Evolutionary conservation across 2,113 vertebrate genomes (phyloP).

Genomic region (Leucosticte australis): DNA sequence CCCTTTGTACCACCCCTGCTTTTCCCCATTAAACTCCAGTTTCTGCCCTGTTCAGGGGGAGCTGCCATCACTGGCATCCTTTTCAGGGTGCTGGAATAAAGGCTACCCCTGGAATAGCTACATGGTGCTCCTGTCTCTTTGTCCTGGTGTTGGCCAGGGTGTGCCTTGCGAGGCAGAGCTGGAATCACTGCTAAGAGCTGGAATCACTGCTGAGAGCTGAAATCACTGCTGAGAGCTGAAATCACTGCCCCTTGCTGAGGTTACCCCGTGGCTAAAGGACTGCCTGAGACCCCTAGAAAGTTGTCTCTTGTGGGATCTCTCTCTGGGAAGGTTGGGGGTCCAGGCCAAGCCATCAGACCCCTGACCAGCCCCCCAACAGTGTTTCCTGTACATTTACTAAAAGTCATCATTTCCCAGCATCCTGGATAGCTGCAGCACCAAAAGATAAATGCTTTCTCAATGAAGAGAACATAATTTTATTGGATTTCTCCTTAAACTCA

Average conservation of each 20-base stretch:
- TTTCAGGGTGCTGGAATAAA: background rate
- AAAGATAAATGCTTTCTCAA: conserved; percentile 66
- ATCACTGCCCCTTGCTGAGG: background rate
- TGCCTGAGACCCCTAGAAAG: background rate
- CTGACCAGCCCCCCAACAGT: background rate
- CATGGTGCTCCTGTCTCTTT: background rate
- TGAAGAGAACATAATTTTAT: conserved; percentile 59
- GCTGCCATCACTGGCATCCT: background rate
- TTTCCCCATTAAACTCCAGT: background rate
- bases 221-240: background rate
- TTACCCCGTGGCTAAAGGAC: background rate
- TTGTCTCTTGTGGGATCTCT: background rate
- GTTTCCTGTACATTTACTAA: conserved; percentile 43
- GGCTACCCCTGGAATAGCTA: background rate
- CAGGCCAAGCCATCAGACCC: background rate
- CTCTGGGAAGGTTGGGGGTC: background rate
- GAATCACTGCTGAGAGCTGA: background rate
- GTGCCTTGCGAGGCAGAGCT: background rate
- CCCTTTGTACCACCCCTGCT: background rate
- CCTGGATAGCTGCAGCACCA: conserved; percentile 35
- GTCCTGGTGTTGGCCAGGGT: background rate
- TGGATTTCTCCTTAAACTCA: conserved; percentile 54
- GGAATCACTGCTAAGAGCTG: background rate
- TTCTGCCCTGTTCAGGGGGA: background rate
- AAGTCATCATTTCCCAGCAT: conserved; percentile 52